A percentile compares a stretch with the other conserved stretches of the same genome.
Evolutionary conservation across 2,113 vertebrate genomes (phyloP).

Genomic region (Coracopsis vasa): DNA sequence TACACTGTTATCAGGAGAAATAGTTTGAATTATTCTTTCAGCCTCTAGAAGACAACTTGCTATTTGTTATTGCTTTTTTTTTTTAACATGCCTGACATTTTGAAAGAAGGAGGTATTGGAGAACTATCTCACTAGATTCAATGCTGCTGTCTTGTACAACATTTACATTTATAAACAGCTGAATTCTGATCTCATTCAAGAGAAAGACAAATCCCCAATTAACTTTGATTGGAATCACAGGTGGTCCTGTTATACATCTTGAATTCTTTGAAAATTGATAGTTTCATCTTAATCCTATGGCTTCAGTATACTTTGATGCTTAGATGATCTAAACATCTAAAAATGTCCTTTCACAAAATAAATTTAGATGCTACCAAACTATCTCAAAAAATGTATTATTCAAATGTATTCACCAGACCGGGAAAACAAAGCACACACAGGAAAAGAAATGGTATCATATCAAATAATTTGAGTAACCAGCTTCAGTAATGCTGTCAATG

Average conservation of each 20-base stretch:
- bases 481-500: not conserved
- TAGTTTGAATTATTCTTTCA: not conserved
- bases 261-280: not conserved
- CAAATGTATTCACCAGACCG: not conserved
- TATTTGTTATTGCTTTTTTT: not conserved
- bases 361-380: not conserved
- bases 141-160: not conserved
- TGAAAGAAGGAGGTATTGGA: not conserved
- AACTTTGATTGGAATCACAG: not conserved
- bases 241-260: not conserved
- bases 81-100: not conserved
- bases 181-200: not conserved
- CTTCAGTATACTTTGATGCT: not conserved
- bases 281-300: not conserved
- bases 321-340: not conserved
- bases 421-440: not conserved
- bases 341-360: not conserved
- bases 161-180: not conserved
- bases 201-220: not conserved
- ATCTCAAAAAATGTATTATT: not conserved
- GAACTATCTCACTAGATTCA: not conserved
- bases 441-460: not conserved
- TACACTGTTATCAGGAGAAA: not conserved
- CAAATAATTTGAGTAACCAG: not conserved
- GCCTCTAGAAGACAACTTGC: not conserved